phyloP scores from a whole-genome alignment of 2,113 vertebrate species.

The Atractosteus spatula region DNA sequence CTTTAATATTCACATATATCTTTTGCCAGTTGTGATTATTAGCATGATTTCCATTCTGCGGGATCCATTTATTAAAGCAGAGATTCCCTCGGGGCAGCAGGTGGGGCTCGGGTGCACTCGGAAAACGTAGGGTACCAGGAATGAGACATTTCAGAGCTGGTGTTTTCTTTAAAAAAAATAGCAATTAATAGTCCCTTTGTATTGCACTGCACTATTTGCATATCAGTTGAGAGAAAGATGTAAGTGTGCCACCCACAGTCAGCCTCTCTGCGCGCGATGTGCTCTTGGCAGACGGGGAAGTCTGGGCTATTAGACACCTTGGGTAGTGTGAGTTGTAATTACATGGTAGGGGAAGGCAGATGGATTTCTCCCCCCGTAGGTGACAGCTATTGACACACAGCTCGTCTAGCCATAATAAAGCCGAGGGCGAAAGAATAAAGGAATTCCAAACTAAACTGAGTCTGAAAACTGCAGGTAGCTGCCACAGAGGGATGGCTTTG shows the following conservation, averaged over 20 bases:
- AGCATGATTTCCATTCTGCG: conserved; percentile 25
- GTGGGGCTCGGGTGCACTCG: conserved; percentile 37
- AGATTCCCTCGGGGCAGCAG: conserved; percentile 43
- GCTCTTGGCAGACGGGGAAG: conserved; percentile 47
- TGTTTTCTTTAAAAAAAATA: conserved; percentile 36
- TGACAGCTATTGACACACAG: conserved; percentile 65
- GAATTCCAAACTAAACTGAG: conserved; percentile 55
- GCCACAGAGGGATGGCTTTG: conserved; percentile 43
- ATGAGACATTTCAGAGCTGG: conserved; percentile 22
- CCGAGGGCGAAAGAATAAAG: conserved; percentile 48
- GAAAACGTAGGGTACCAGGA: conserved; percentile 18
- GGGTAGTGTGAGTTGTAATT: conserved; percentile 53
- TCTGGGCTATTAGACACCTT: conserved; percentile 47
- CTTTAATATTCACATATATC: conserved; percentile 46
- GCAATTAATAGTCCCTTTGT: conserved; percentile 33
- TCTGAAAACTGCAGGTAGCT: conserved; percentile 21
- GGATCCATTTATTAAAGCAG: conserved; percentile 30
- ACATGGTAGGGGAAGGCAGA: conserved; percentile 47
- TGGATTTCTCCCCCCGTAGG: conserved; percentile 37
- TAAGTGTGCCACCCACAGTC: conserved; percentile 40
- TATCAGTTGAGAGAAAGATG: conserved; percentile 37
- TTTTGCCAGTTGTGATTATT: conserved; percentile 44
- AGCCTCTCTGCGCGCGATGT: conserved; percentile 39
- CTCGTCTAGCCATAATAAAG: conserved; percentile 63
- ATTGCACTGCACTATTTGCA: conserved; percentile 34